A percentile compares a stretch with the other conserved stretches of the same genome.
These are phyloP conservation scores for Dorcus parallelipipedus DNA, from an alignment of 2,888 invertebrate genomes.

Conservation along the genomic window DNA sequence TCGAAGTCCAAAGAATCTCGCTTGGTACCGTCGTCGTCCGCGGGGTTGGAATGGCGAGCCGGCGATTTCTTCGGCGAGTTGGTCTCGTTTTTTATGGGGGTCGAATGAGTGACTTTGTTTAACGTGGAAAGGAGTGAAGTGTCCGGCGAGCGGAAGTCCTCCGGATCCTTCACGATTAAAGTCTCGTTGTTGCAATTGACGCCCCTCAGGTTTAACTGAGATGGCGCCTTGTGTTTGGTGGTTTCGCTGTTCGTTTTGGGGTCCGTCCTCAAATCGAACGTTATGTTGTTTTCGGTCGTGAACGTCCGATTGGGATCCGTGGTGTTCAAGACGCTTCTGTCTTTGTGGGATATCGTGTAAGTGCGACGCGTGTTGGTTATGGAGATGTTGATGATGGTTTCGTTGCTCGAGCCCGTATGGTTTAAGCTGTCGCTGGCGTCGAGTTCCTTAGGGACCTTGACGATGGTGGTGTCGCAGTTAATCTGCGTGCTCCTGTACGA, in stretches of 20 bases:
- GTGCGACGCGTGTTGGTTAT: conserved; percentile 9
- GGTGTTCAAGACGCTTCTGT: conserved; percentile 4
- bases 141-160: conserved; percentile 8
- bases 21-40: conserved; percentile 50
- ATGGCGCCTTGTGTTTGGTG: conserved; percentile 12
- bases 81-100: conserved; percentile 26
- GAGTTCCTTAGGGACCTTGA: background rate
- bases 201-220: conserved; percentile 12
- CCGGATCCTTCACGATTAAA: conserved; percentile 10
- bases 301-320: background rate
- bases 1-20: conserved; percentile 78
- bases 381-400: conserved; percentile 13
- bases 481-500: conserved; percentile 12
- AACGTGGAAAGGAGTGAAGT: no score
- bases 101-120: background rate
- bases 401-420: background rate
- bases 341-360: conserved; percentile 8
- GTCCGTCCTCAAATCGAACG: conserved; percentile 8
- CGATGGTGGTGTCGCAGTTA: conserved; percentile 14
- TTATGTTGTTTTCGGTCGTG: conserved; percentile 4
- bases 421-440: background rate
- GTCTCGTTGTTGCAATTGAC: conserved; percentile 7
- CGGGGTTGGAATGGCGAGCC: background rate
- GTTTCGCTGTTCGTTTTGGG: conserved; percentile 3
- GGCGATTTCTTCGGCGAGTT: conserved; percentile 20